Evolutionary conservation across 2,113 vertebrate species (phyloP).

Genomic region (Pampusana beccarii): DNA sequence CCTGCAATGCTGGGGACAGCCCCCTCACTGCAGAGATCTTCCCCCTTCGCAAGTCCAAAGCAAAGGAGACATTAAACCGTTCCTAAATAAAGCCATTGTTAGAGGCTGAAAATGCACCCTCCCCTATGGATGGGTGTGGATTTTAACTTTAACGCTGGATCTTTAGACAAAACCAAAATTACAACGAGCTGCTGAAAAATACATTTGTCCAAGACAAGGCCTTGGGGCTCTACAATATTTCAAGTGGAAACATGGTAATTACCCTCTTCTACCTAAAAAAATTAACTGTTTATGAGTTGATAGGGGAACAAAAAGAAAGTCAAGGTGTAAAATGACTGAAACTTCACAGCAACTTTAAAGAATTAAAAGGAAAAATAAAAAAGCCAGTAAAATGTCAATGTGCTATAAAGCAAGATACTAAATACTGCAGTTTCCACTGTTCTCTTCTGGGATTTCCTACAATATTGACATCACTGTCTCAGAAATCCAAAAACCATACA

Average conservation of each 20-base stretch:
- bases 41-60: background rate
- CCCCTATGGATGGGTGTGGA: background rate
- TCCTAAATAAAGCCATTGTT: slow-evolving; percentile 22
- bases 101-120: background rate
- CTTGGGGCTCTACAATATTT: slow-evolving; percentile 11
- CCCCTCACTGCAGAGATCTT: background rate
- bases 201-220: slow-evolving; percentile 31
- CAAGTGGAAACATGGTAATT: slow-evolving; percentile 41
- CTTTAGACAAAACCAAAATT: slow-evolving; percentile 47
- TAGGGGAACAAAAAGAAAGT: background rate
- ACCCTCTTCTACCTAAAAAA: slow-evolving; percentile 8
- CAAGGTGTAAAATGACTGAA: background rate
- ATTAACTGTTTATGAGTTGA: background rate
- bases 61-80: background rate
- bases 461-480: slow-evolving; percentile 34
- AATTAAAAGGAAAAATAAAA: background rate
- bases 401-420: background rate
- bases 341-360: background rate
- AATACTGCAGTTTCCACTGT: slow-evolving; percentile 29
- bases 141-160: slow-evolving; percentile 8
- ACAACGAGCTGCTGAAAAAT: slow-evolving; percentile 55
- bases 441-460: slow-evolving; percentile 28
- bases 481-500: slow-evolving; percentile 53
- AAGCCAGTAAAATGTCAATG: background rate
- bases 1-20: background rate